phyloP scores from a whole-genome alignment of 2,797 vertebrate species.

The Prionace glauca region DNA sequence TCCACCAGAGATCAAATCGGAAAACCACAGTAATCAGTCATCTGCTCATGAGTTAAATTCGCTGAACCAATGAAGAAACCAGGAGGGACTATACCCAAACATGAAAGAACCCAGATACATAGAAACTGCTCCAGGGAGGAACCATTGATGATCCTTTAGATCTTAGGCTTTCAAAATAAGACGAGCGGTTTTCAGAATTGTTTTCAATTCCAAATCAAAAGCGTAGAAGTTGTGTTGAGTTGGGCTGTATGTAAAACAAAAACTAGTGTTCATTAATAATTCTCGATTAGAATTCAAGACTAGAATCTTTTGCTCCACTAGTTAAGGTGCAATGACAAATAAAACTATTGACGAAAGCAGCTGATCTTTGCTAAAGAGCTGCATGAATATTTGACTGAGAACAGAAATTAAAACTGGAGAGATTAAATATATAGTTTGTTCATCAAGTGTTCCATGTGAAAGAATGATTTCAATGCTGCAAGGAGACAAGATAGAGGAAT shows the following conservation, averaged over 20 bases:
- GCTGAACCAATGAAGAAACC: not conserved
- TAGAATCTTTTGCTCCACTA: not conserved
- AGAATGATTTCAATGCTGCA: not conserved
- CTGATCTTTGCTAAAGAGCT: not conserved
- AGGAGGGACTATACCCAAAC: not conserved
- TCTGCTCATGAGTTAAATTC: not conserved
- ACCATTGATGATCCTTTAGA: not conserved
- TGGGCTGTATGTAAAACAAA: not conserved
- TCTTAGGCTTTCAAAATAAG: not conserved
- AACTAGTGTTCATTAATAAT: not conserved
- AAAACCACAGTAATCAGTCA: not conserved
- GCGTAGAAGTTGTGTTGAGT: not conserved
- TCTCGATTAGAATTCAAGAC: not conserved
- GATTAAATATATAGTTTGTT: not conserved
- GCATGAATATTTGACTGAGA: not conserved
- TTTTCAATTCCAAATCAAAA: not conserved
- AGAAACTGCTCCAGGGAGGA: not conserved
- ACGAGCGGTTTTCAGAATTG: not conserved
- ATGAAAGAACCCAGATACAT: not conserved
- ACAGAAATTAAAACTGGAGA: not conserved
- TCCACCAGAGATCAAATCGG: not conserved
- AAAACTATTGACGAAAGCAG: not conserved
- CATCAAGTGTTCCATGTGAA: not conserved
- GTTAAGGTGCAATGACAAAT: not conserved
- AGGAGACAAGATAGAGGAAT: not conserved